Evolutionary conservation across 2,113 vertebrate genomes (phyloP).

Genomic region (Burhinus oedicnemus): DNA sequence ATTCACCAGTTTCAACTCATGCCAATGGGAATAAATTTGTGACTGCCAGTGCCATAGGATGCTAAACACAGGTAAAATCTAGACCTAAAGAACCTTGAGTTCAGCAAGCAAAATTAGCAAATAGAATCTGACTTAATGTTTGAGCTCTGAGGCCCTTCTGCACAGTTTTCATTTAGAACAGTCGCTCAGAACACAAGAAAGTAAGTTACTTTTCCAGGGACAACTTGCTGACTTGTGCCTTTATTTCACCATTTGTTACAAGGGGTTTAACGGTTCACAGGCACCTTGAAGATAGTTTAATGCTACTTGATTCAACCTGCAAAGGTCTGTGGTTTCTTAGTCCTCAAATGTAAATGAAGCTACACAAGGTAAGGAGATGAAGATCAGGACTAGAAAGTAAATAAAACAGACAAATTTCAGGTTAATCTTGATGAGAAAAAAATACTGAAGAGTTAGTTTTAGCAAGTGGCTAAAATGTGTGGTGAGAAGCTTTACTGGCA

Average conservation of each 20-base stretch:
- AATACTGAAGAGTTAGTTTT: not conserved
- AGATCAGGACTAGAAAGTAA: not conserved
- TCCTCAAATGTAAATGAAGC: not conserved
- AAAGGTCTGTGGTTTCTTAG: not conserved
- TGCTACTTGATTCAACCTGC: not conserved
- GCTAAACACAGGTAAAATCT: not conserved
- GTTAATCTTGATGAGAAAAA: not conserved
- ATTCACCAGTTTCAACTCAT: not conserved
- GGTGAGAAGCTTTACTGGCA: not conserved
- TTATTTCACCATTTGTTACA: not conserved
- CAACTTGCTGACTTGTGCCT: not conserved
- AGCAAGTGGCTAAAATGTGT: not conserved
- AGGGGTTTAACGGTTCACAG: not conserved
- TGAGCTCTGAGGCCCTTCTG: not conserved
- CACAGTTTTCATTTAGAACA: not conserved
- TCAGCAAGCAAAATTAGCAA: not conserved
- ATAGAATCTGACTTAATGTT: not conserved
- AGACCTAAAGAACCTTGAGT: not conserved
- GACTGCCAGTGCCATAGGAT: not conserved
- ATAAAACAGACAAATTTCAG: not conserved
- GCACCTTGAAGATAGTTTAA: not conserved
- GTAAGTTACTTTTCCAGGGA: not conserved
- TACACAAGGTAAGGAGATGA: not conserved
- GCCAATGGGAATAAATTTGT: not conserved
- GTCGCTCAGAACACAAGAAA: not conserved